These are phyloP conservation scores for Dolichallabes microphthalmus DNA, from an alignment of 2,113 vertebrate species.

Conservation along the genomic window DNA sequence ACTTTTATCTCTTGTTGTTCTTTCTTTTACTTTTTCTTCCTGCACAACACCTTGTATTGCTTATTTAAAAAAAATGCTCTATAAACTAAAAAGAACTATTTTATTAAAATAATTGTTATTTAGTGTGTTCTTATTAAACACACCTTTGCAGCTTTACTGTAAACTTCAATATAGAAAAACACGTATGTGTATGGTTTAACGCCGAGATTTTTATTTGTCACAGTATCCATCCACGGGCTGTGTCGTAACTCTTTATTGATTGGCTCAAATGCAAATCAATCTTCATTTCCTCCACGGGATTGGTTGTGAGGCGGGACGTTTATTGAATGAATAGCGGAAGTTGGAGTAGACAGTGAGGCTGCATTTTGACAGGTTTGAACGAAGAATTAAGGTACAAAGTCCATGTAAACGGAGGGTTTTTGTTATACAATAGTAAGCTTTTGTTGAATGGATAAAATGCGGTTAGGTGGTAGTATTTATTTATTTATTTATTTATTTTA, in stretches of 20 bases:
- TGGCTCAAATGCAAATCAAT: slow-evolving; percentile 43
- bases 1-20: neutral
- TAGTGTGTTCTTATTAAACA: neutral
- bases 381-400: slow-evolving; percentile 55
- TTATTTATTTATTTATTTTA: neutral
- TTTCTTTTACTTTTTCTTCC: neutral
- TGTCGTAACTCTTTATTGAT: slow-evolving; percentile 46
- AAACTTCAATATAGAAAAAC: neutral
- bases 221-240: too few relatives aligned
- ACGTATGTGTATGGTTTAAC: neutral
- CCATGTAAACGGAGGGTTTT: neutral
- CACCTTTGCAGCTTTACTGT: neutral
- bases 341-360: slow-evolving; percentile 65
- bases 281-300: slow-evolving; percentile 50
- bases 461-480: neutral
- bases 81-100: neutral
- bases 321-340: slow-evolving; percentile 71
- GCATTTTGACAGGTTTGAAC: slow-evolving; percentile 69
- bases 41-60: neutral
- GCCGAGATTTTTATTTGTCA: neutral
- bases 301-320: slow-evolving; percentile 61
- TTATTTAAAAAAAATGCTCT: neutral
- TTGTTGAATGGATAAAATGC: neutral
- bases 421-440: neutral
- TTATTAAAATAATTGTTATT: neutral